Base-by-base conservation (phyloP, 2,113 vertebrate genomes). In the Merops nubicus region DNA sequence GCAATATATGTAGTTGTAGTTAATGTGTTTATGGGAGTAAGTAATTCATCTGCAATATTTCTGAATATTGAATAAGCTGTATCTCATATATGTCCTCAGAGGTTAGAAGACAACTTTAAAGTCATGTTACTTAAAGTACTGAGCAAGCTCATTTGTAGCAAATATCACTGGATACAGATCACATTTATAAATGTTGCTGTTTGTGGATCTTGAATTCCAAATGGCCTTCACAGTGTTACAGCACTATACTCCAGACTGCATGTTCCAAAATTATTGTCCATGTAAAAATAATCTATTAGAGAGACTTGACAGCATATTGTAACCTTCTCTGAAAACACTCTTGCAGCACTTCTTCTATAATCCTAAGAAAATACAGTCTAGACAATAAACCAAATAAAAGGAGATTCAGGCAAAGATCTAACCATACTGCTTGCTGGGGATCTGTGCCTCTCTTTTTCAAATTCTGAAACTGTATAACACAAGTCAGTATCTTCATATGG, bases 1-100 rank as follows among this genome's bases (percentile, higher is more conserved):
- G 42, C 45, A 94, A 86, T 89, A 83, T 57, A 93, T 20, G 31
- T 51, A 76, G 77, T 25, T 34, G 47, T 87, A 85, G 45, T 90
- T 97, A 96, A 85, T 36, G 68, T 6, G 4, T 89, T 93, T 62
- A 94, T 91, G 34, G 29, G 56, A 95, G 36, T 36, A n/a, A 85
- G 80, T 54, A 95, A 91, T 81, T 89, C 75, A 95, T 73, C 60
- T 73, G 36, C 79, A 95, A 15, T 78, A 73, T 80, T 96, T 93
- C 75, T 92, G 84, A 89, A 74, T 91, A 91, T 83, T 86, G n/a
- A 93, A 70, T 74, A 85, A n/a, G 38, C 60, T 42, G 12, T 82
- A 38, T 68, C 25, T 88, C n/a, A 63, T 62, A 20, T 69, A 26
- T 50, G 65, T 82, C 65, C 57, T 92, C 40, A 31, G 31, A 84